Base-by-base conservation (phyloP, 2,113 vertebrate species). In the Chaetops frenatus region DNA sequence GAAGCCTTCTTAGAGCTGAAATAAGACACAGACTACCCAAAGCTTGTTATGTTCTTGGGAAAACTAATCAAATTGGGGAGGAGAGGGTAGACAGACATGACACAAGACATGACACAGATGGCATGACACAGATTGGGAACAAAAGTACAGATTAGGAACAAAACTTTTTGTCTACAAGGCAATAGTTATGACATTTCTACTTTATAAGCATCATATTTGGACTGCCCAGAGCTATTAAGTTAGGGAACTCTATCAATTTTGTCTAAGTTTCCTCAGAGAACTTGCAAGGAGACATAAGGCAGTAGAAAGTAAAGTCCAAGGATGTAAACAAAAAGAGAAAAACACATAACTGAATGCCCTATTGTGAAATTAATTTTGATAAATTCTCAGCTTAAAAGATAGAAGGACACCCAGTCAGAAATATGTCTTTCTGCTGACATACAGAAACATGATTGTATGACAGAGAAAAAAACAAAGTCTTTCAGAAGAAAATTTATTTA, bases 401-500 rank as follows among this genome's bases (percentile, higher is more conserved):
- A 91, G 51, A 74, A 87, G 66, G 45, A 76, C 40, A 87, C 15
- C 18, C 45, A 76, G 70, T 8, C 40, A 88, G 79, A 76, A 72
- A 76, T 47, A 64, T 2, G 3, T 54, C 45, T 78, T 70, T 91
- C 56, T 47, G 47, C 38, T 83, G 73, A 74, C 53, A 79, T n/a
- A 67, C 23, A 90, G 78, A 94, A 94, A 76, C 16, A 61, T 0
- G 0, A 42, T 42, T n/a, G 44, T 44, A 48, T 42, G 48, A 57
- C 53, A 88, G 38, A 74, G 56, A 60, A 76, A 86, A 64, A 1
- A 1, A 2, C 22, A 33, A 31, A 82, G 31, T 40, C 42, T 76
- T 80, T 85, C 78, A 90, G 71, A 95, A 87, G n/a, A 38, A 40
- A 15, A 62, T 56, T 92, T 95, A 91, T 95, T 96, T 94, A 84